Base-by-base conservation (phyloP, 2,888 invertebrate genomes). In the Mamestra brassicae region DNA sequence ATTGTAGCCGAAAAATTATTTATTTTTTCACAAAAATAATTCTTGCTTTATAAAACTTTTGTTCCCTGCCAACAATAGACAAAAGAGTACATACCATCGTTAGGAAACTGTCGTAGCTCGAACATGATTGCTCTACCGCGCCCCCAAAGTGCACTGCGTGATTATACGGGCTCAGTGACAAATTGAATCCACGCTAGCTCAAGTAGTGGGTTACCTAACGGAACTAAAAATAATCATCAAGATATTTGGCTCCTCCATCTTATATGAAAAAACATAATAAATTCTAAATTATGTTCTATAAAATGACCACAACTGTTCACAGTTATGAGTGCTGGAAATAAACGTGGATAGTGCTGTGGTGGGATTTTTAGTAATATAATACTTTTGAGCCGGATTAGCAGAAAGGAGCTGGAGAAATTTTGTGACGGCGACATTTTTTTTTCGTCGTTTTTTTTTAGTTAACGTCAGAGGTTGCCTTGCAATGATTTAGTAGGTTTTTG, bases 251-350 rank as follows among this genome's bases (percentile, higher is more conserved):
- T 92, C 93, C 85, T 87, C 89, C 90, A 85, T 90, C 92, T 91
- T 87, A 91, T 90, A 91, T 90, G 79, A 92, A 92, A 91, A 91
- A 90, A 91, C 90, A 91, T 91, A 92, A 93, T 94, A 92, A 90
- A 92, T 93, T 91, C 90, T 88, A 91, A 90, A 90, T 90, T 90
- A 91, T 90, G 88, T 88, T 89, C 88, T 89, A 90, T 91, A 91
- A 92, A 92, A 92, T 92, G 88, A 92, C 89, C 91, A 89, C 91
- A 89, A 88, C 88, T 89, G 83, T 81, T 76, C 81, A 70, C 71
- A 81, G 88, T 89, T 90, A 89, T 88, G 87, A 87, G 87, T 76
- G 80, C 85, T 87, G 74, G 78, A 88, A 88, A 90, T 91, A 91
- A 87, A 82, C 84, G 50, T 55, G 61, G 63, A 71, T 55, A 50